Evolutionary conservation across 1,140 invertebrate species (phyloP).

Genomic region (Saccostrea echinata): DNA sequence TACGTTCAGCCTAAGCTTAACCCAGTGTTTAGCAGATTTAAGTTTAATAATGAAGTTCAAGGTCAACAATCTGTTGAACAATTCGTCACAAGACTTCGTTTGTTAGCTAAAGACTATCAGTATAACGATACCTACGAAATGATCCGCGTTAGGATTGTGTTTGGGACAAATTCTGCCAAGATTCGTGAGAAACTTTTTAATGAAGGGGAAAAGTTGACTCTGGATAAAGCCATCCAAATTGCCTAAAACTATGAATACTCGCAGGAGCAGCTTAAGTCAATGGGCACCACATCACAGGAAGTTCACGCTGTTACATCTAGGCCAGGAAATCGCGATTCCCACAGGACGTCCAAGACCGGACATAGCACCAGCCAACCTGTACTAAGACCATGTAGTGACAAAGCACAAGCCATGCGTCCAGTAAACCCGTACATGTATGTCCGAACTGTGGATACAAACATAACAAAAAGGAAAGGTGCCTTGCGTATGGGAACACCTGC

Average conservation of each 20-base stretch:
- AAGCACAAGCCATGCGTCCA: background rate
- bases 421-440: background rate
- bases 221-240: slow-evolving; percentile 57
- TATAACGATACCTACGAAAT: slow-evolving; percentile 52
- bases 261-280: slow-evolving; percentile 48
- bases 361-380: background rate
- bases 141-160: slow-evolving; percentile 54
- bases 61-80: slow-evolving; percentile 19
- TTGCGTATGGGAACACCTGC: background rate
- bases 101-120: slow-evolving; percentile 29
- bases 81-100: slow-evolving; percentile 22
- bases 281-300: slow-evolving; percentile 26
- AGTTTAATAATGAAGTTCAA: slow-evolving; percentile 39
- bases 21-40: slow-evolving; percentile 36
- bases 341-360: background rate
- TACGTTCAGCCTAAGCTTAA: slow-evolving; percentile 53
- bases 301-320: background rate
- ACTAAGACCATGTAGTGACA: background rate
- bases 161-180: slow-evolving; percentile 47
- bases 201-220: slow-evolving; percentile 43
- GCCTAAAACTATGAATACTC: slow-evolving; percentile 57
- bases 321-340: background rate
- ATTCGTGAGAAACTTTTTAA: slow-evolving; percentile 50
- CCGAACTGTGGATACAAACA: background rate
- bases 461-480: background rate